Base-by-base conservation (phyloP, 2,888 invertebrate species). In the Drosophila antonietae region DNA sequence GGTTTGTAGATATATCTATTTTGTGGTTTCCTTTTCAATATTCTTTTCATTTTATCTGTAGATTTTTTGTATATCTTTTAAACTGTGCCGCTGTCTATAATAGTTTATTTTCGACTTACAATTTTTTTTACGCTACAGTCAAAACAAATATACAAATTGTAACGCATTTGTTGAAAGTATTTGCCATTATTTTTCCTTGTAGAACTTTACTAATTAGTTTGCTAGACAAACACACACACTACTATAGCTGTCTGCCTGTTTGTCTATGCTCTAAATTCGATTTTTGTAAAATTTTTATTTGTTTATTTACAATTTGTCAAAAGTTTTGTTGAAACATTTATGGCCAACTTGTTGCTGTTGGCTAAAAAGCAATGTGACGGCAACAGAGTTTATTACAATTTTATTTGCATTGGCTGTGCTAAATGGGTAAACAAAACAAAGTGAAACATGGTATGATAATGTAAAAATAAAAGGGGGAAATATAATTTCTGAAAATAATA, bases 221-320 rank as follows among this genome's bases (percentile, higher is more conserved):
- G 18, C 63, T 65, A 67, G 44, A 4, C 51, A 51, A 51, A 35
- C 33, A 51, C 68, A 33, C 9, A 33, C 8, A 20, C n/a, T 3
- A 31, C n/a, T 41, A 33, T 59, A 14, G 2, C 56, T 44, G 35
- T 43, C 43, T 23, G 57, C 39, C 28, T 75, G 31, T 78, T 60
- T 57, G 41, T 18, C 52, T 63, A 12, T 53, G 75, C 52, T 53
- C 63, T 18, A 68, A 74, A 68, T 65, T 65, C 41, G 65, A 65
- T 71, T 62, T 51, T 55, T 62, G 81, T 86, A 68, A 73, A 80
- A 60, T 63, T 47, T 53, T 51, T 58, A 20, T 52, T 64, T 83
- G 88, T 87, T 83, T 83, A 84, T 89, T 87, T 89, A 87, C 88
- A 71, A 73, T 67, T 46, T 78, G 89, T 78, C 85, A 81, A 81